Percentiles rank a stretch among this genome's conserved stretches.
phyloP scores from a whole-genome alignment of 2,113 vertebrate species.

The Cyprinodon variegatus region DNA sequence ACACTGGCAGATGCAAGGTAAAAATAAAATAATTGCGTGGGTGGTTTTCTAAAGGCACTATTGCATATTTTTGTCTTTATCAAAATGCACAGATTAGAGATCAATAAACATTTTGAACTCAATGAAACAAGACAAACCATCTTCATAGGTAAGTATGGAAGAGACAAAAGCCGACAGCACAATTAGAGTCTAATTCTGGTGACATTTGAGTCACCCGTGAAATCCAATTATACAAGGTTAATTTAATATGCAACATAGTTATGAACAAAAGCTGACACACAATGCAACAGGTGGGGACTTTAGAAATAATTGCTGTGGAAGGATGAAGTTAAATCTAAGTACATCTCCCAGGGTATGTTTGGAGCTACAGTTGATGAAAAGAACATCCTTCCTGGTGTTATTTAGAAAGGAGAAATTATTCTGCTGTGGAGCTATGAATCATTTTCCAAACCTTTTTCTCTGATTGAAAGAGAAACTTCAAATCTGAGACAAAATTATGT shows the following conservation, averaged over 20 bases:
- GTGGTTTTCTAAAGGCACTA: neutral
- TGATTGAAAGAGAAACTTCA: neutral
- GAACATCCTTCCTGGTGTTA: neutral
- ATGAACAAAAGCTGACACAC: neutral
- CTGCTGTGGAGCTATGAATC: neutral
- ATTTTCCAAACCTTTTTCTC: neutral
- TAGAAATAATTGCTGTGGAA: neutral
- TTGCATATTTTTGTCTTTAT: neutral
- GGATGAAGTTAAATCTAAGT: neutral
- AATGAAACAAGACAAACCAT: neutral
- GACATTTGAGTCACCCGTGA: slow-evolving; percentile 40
- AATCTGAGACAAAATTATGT: neutral
- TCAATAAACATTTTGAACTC: neutral
- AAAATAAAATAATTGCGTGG: neutral
- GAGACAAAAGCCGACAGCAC: neutral
- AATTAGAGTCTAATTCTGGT: slow-evolving; percentile 1
- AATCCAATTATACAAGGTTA: neutral
- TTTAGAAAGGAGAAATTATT: neutral
- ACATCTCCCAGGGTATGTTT: neutral
- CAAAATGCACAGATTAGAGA: neutral
- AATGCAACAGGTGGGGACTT: neutral
- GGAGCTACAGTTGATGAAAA: slow-evolving; percentile 5
- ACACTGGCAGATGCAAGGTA: slow-evolving; percentile 86
- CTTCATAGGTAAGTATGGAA: neutral
- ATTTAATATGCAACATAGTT: neutral